Base-by-base conservation (phyloP, 2,888 invertebrate genomes). In the Liodrosophila aerea region DNA sequence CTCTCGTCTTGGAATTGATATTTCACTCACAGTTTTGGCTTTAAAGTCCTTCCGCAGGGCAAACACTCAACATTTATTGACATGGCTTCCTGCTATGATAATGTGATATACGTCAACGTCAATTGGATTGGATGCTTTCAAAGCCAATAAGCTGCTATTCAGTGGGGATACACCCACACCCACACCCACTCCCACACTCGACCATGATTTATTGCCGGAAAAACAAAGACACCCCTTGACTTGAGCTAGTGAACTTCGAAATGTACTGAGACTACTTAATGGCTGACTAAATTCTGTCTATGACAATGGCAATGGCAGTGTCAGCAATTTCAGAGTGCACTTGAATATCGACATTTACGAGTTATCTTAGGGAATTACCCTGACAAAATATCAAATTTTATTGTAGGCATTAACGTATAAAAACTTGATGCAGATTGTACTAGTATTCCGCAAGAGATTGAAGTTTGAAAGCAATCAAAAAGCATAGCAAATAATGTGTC, bases 31-130 rank as follows among this genome's bases (percentile, higher is more conserved):
- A 45, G 29, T 44, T 65, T 49, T 57, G 56, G 52, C 49, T 76
- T 80, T 84, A 84, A 76, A 76, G 70, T 65, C 62, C 51, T 56
- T 47, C 43, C 45, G 62, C 33, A 54, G 58, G 69, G 57, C 81
- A 76, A 59, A 59, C 43, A 56, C 45, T 18, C 64, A 58, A 56
- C 77, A 73, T 70, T 81, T 61, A 76, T 77, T 84, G 82, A 64
- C 82, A 73, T 71, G 81, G 73, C 73, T 81, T 70, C 58, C 60
- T 80, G 82, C 78, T 69, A 72, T 82, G 85, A 78, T 78, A 85
- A 82, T 78, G 78, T 77, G 78, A 85, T 80, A 85, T 78, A 78
- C 75, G 82, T 85, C 78, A 78, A 78, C 82, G 78, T 82, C 83
- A 77, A 85, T 85, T 85, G 85, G 82, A 82, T 76, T 77, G 65